A percentile compares a stretch with the other conserved stretches of the same genome.
Conservation (phyloP, 2,888 invertebrate species). For the Amphiduros pacificus region DNA sequence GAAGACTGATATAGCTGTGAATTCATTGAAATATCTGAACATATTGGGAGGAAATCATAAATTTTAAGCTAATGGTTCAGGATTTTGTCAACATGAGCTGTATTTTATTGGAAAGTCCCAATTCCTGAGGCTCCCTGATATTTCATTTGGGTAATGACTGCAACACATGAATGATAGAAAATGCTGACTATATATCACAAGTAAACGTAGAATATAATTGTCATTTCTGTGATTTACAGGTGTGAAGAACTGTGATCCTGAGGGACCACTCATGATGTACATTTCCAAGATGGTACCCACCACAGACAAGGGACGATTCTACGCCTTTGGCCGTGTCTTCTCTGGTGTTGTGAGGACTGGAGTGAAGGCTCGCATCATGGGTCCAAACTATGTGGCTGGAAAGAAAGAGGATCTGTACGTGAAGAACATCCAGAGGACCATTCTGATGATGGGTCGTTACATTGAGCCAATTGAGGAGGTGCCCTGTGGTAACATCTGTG, state of each 20-base stretch:
- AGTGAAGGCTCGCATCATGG: conserved; percentile 90
- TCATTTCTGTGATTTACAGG: no score
- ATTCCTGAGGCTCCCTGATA: no score
- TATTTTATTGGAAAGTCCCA: no score
- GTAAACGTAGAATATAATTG: no score
- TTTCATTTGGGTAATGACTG: no score
- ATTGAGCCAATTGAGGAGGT: conserved; percentile 99
- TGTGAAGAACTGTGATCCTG: conserved; percentile 86
- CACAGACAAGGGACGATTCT: conserved; percentile 99
- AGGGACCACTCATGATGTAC: conserved; percentile 99
- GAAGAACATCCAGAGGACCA: conserved; percentile 97
- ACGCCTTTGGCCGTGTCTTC: conserved; percentile 99
- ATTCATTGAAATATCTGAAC: no score
- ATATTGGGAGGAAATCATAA: no score
- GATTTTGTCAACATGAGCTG: no score
- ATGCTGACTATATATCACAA: no score
- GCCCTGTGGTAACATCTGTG: conserved; percentile 98
- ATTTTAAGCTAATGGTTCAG: no score
- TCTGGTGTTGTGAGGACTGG: conserved; percentile 79
- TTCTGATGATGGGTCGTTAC: conserved; percentile 99
- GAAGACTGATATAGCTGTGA: no score
- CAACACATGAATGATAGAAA: no score
- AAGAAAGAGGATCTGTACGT: conserved; percentile 99
- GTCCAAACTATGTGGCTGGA: conserved; percentile 95
- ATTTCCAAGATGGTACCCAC: conserved; percentile 99